These are phyloP conservation scores for Rhaphigaster nebulosa DNA, from an alignment of 2,888 invertebrate genomes.

Conservation along the genomic window DNA sequence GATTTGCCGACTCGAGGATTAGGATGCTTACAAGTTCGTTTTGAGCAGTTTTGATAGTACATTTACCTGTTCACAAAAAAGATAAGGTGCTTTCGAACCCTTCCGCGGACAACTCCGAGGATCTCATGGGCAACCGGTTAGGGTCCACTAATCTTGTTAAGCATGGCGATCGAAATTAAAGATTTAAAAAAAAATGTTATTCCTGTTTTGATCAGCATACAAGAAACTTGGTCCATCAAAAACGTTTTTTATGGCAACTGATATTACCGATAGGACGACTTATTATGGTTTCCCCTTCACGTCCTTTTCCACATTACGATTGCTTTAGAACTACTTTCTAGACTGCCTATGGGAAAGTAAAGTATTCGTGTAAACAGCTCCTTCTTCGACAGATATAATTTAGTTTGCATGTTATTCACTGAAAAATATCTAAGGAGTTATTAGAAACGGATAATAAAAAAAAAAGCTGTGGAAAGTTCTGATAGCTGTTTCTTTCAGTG, in stretches of 20 bases:
- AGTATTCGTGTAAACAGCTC: slow-evolving; percentile 4
- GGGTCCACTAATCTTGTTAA: no score
- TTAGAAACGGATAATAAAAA: not conserved
- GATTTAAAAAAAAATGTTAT: no score
- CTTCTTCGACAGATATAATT: not conserved
- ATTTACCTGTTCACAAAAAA: no score
- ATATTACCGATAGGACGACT: not conserved
- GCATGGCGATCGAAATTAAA: no score
- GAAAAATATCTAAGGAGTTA: not conserved
- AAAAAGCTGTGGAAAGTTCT: not conserved
- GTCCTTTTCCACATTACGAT: not conserved
- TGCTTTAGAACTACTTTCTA: slow-evolving; percentile 3
- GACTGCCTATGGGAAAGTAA: not conserved
- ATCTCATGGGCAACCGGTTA: no score
- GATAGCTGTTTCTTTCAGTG: not conserved
- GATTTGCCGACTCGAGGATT: no score
- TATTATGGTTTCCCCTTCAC: not conserved
- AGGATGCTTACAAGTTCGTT: no score
- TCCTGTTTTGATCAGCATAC: no score
- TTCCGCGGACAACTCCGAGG: no score
- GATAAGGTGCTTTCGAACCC: no score
- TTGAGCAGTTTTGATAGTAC: no score
- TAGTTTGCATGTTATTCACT: not conserved
- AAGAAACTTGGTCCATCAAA: no score
- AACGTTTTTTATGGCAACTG: not conserved